Percentiles rank a stretch among this genome's conserved stretches.
Conservation (phyloP, 2,797 vertebrate species). For the Tamandua tetradactyla region DNA sequence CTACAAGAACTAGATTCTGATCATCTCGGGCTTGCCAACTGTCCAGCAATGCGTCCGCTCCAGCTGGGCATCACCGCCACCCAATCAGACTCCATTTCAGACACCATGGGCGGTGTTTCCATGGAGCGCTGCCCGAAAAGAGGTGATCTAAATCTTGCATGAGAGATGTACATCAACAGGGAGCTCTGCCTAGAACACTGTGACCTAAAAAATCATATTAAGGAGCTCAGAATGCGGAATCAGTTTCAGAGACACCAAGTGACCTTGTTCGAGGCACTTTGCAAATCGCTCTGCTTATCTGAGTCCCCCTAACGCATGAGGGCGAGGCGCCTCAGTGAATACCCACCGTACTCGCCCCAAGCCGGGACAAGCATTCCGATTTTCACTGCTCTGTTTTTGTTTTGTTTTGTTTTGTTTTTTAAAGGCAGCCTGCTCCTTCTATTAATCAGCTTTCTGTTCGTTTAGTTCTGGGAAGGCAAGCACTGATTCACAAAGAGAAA, state of each 20-base stretch:
- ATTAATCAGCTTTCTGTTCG: constrained; percentile 66
- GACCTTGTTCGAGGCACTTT: constrained; percentile 71
- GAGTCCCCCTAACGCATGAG: constrained; percentile 72
- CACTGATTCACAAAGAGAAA: constrained; percentile 64
- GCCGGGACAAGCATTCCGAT: constrained; percentile 36
- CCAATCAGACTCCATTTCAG: constrained; percentile 74
- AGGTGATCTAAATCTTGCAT: constrained; percentile 82
- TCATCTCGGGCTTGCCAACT: constrained; percentile 45
- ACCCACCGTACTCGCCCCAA: neutral
- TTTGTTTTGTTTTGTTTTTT: neutral
- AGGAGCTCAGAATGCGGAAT: constrained; percentile 74
- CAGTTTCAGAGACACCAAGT: constrained; percentile 38
- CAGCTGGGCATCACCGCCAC: neutral
- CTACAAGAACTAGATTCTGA: constrained; percentile 19
- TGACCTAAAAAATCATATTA: constrained; percentile 69
- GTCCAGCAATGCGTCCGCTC: constrained; percentile 58
- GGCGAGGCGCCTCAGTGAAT: neutral
- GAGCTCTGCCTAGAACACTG: constrained; percentile 78
- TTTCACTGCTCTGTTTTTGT: constrained; percentile 50
- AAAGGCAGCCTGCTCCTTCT: constrained; percentile 62
- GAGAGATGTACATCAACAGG: constrained; percentile 82
- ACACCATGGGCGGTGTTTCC: constrained; percentile 79
- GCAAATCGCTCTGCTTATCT: constrained; percentile 30
- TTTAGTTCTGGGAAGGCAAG: constrained; percentile 63
- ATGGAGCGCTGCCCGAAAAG: constrained; percentile 80